Conservation (phyloP, 2,888 invertebrate species). For the Caenorhabditis becei region DNA sequence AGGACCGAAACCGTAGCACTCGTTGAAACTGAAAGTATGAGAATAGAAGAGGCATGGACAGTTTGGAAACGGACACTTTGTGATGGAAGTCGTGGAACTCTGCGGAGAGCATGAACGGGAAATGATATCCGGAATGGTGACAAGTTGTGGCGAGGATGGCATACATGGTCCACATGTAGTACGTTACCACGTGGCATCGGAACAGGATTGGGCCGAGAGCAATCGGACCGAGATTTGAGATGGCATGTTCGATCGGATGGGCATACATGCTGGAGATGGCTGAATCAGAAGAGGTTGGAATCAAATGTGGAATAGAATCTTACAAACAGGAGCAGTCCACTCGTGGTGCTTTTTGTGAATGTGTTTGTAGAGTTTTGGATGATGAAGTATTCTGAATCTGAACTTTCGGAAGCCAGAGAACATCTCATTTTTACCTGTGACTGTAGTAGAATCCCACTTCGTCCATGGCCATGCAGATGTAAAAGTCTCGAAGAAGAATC, state of each 20-base stretch:
- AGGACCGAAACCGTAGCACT: conserved; percentile 90
- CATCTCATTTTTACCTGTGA: conserved; percentile 86
- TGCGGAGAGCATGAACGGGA: conserved; percentile 90
- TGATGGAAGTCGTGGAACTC: conserved; percentile 93
- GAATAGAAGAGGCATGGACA: background rate
- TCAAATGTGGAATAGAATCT: conserved; percentile 1
- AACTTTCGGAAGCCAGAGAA: background rate
- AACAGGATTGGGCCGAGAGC: conserved; percentile 85
- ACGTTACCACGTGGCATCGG: conserved; percentile 86
- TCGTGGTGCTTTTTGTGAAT: conserved; percentile 92
- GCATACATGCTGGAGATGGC: conserved; percentile 69
- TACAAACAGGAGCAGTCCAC: conserved; percentile 88
- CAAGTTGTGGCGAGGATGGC: conserved; percentile 89
- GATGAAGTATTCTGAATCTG: conserved; percentile 86
- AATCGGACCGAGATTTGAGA: conserved; percentile 89
- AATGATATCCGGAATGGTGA: conserved; percentile 90
- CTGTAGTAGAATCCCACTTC: conserved; percentile 91
- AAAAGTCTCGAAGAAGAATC: conserved; percentile 84
- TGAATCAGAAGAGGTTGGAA: conserved; percentile 64
- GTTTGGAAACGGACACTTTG: conserved; percentile 85
- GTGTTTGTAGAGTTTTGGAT: conserved; percentile 87
- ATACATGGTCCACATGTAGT: conserved; percentile 87
- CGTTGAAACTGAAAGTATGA: conserved; percentile 86
- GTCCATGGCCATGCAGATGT: conserved; percentile 88
- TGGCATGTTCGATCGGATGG: conserved; percentile 71